These are phyloP conservation scores for Pantherophis vulpinus DNA, from an alignment of 2,797 vertebrate species.

Conservation along the genomic window DNA sequence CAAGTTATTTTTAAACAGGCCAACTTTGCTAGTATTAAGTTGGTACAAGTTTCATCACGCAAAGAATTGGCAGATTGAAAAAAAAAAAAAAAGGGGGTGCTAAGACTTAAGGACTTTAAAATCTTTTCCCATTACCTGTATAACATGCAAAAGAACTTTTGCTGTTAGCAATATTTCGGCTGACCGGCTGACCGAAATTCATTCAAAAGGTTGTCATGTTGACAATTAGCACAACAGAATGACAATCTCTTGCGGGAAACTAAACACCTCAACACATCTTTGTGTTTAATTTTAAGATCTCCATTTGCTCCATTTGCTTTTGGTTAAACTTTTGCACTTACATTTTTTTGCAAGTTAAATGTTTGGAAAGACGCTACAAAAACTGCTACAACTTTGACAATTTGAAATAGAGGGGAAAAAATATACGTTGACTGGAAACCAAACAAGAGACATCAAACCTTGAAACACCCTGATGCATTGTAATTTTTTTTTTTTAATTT, in stretches of 20 bases:
- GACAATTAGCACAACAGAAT: background rate
- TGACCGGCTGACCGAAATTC: background rate
- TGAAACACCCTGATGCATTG: background rate
- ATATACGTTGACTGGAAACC: background rate
- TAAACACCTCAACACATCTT: background rate
- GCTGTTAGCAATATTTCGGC: background rate
- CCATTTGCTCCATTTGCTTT: background rate
- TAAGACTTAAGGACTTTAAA: background rate
- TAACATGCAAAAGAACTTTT: background rate
- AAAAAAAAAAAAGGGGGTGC: no score
- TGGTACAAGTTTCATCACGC: background rate
- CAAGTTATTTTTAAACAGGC: slow-evolving; percentile 5
- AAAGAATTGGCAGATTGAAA: background rate
- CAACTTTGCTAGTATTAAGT: background rate
- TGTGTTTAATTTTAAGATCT: background rate
- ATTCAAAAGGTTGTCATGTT: background rate
- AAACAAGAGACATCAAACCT: background rate
- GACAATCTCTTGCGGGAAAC: background rate
- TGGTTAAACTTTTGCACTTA: background rate
- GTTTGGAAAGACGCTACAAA: background rate
- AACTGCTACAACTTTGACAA: background rate
- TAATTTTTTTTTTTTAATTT: no score
- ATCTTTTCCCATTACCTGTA: background rate
- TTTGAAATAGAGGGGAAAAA: background rate
- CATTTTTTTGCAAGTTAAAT: background rate